Evolutionary conservation across 2,888 invertebrate species (phyloP), one percentile per base, ranked within the genome.

Genomic region (Ceramica pisi): DNA sequence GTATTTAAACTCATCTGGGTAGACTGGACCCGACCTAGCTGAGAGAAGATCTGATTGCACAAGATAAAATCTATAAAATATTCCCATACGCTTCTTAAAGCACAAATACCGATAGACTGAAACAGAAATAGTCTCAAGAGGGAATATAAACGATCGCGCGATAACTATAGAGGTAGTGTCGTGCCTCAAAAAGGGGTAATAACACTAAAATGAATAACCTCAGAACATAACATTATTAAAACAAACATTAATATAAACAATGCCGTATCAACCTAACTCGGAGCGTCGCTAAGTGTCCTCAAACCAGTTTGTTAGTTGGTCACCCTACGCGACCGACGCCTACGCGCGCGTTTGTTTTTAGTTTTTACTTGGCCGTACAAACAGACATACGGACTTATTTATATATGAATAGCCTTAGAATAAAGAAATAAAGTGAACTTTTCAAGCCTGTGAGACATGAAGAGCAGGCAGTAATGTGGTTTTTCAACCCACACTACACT

Each of bases 301-400:
- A 81, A 84, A 84, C 87, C 81, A 65, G 80, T 78, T 80, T 78
- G 69, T 62, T 55, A 80, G 69, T 71, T 80, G 83, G 72, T 69
- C 80, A 75, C 81, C 74, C 81, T 83, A 73, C 69, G 71, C 55
- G 68, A 51, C 14, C 75, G 74, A 71, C 85, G 85, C 88, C 91
- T 88, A 91, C 90, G 87, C 87, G 53, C 73, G 64, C 76, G 83
- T 83, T 87, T 88, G 89, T 80, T 89, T 86, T 89, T 87, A 86
- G 83, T 84, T 85, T 86, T 81, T 80, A 85, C 80, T 79, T 85
- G 61, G 19, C 26, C 48, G 50, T 78, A 72, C 69, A 63, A 66
- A 69, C 70, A 65, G 65, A 75, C 62, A 31, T 61, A 81, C 60
- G n/a, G 55, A 71, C 46, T 61, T 38, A 51, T 79, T 71, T 79